phyloP scores from a whole-genome alignment of 2,797 vertebrate species.

The Apodemus agrarius region DNA sequence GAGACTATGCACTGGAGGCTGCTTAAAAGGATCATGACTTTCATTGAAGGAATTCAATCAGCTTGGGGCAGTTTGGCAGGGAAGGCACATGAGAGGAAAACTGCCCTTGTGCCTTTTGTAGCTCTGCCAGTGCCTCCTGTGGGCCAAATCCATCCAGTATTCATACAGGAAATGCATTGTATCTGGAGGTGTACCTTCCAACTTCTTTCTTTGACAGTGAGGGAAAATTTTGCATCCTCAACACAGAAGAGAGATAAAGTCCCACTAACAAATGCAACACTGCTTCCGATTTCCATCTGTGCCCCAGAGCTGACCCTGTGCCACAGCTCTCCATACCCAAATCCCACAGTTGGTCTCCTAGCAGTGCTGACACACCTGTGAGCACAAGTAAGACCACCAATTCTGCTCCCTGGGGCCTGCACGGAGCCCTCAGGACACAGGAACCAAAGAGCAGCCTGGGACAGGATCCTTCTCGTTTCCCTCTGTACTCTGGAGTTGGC shows the following conservation, averaged over 20 bases:
- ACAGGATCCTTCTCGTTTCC: too few relatives aligned
- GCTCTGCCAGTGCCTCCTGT: neutral
- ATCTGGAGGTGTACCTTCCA: neutral
- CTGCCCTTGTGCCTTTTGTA: neutral
- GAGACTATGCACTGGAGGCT: neutral
- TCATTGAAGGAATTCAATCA: neutral
- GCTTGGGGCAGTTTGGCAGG: neutral
- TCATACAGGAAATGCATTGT: neutral
- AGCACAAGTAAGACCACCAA: too few relatives aligned
- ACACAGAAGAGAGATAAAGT: neutral
- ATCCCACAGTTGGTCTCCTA: too few relatives aligned
- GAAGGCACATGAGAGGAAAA: neutral
- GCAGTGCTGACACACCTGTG: too few relatives aligned
- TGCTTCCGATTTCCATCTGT: neutral
- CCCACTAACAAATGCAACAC: neutral
- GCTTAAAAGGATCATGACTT: neutral
- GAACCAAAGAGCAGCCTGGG: too few relatives aligned
- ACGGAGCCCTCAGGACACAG: too few relatives aligned
- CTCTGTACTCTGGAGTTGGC: too few relatives aligned
- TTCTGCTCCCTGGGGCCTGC: too few relatives aligned
- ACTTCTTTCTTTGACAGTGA: neutral
- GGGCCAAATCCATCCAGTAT: neutral
- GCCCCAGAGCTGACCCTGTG: too few relatives aligned
- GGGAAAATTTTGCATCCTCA: neutral
- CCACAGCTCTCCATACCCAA: too few relatives aligned